Base-by-base conservation (phyloP, 2,797 vertebrate species). In the Darevskia nairensis region DNA sequence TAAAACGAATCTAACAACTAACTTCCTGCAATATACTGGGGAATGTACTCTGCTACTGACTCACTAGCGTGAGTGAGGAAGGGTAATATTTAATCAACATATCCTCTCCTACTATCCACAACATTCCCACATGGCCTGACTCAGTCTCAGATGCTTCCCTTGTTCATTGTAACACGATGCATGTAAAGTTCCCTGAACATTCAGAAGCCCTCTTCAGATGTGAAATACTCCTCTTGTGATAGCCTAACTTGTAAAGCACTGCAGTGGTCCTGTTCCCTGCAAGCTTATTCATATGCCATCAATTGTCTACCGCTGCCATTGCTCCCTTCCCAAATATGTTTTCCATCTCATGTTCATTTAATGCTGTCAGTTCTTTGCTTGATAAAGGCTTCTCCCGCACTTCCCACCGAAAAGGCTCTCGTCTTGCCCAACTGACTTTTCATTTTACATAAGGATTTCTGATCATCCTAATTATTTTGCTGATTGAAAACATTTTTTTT, bases 251-350 rank as follows among this genome's bases (percentile, higher is more conserved):
- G 13, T 55, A 55, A 23, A 84, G 32, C 9, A 59, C 74, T 32
- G 27, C 25, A 11, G 23, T 5, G 6, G 29, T 35, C 68, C 84
- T 1, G 1, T 72, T 74, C 78, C 32, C 55, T 59, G 32, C 1
- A 4, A 80, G 39, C 88, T 88, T 80, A 74, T 81, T 94, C 90
- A 68, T 88, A 87, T 27, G 86, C 88, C 0, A 0, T 91, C 87
- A 86, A 72, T 78, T 80, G 90, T 90, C 89, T 25, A 29, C 8
- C 87, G 59, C 88, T 86, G n/a, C 61, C 92, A 46, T 90, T 92
- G 72, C 91, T 89, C 85, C n/a, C 23, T 35, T 85, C 64, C 85
- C 41, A 92, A 93, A 94, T 92, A 88, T 82, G 89, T 87, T 93
- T 72, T 90, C 92, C 78, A 88, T 96, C 94, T 92, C 55, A 17